Conservation (phyloP, 23 tunicate genomes). For the Styela plicata region DNA sequence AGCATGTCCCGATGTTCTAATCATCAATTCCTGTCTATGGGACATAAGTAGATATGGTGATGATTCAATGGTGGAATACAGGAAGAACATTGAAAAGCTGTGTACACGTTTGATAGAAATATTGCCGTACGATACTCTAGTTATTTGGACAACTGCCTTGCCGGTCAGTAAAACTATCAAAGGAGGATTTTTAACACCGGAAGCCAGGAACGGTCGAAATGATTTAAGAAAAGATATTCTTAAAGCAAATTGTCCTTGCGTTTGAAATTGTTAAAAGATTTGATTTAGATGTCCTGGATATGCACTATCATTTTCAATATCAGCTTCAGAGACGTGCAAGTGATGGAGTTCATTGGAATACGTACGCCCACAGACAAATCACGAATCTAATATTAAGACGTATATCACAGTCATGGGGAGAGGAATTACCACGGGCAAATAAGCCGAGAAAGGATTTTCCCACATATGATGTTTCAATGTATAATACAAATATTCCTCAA, state of each 20-base stretch:
- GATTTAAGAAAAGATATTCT: slow-evolving; percentile 42
- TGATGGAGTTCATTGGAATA: slow-evolving; percentile 89
- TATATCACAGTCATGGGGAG: slow-evolving; percentile 66
- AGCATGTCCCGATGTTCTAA: slow-evolving; percentile 58
- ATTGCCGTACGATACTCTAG: slow-evolving; percentile 57
- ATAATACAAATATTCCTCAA: slow-evolving; percentile 40
- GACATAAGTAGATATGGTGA: slow-evolving; percentile 65
- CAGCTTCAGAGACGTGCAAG: slow-evolving; percentile 58
- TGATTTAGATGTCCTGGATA: slow-evolving; percentile 75
- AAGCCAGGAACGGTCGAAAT: slow-evolving; percentile 13
- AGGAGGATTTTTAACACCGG: slow-evolving; percentile 53
- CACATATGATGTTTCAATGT: slow-evolving; percentile 51
- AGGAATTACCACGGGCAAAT: slow-evolving; percentile 37
- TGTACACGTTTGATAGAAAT: slow-evolving; percentile 50
- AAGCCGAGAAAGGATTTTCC: slow-evolving; percentile 7
- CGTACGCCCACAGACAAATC: slow-evolving; percentile 77
- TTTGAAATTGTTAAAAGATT: slow-evolving; percentile 41
- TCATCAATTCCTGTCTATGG: slow-evolving; percentile 83
- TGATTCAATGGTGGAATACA: slow-evolving; percentile 22
- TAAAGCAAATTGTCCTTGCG: slow-evolving; percentile 60
- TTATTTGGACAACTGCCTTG: slow-evolving; percentile 73
- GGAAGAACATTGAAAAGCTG: slow-evolving; percentile 62
- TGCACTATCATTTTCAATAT: slow-evolving; percentile 57
- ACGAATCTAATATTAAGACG: slow-evolving; percentile 64
- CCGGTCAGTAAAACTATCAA: slow-evolving; percentile 47